Evolutionary conservation across 1,140 invertebrate genomes (phyloP).

Genomic region (Diorhabda carinulata): DNA sequence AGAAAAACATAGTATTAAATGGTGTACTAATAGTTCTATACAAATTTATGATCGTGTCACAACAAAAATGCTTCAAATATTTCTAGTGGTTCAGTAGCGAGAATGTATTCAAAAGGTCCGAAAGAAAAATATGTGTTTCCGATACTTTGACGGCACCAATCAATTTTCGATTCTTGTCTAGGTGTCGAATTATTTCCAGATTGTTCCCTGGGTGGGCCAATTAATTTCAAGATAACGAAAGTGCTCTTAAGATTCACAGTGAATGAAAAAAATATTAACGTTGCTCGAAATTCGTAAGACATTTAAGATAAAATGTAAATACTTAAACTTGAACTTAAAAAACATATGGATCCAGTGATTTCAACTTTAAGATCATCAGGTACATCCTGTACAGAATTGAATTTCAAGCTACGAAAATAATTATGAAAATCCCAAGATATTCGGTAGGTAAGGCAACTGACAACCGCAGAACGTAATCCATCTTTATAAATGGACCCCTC

Average conservation of each 20-base stretch:
- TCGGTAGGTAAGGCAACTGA: background rate
- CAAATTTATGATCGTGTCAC: background rate
- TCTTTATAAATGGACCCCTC: background rate
- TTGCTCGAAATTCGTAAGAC: too few relatives aligned
- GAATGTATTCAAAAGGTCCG: background rate
- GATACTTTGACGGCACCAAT: background rate
- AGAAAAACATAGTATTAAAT: background rate
- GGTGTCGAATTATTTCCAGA: background rate
- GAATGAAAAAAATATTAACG: too few relatives aligned
- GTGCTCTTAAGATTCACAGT: background rate
- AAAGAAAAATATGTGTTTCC: background rate
- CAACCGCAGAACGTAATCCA: background rate
- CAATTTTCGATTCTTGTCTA: background rate
- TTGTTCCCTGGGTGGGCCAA: background rate
- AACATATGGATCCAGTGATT: too few relatives aligned
- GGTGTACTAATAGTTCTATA: background rate
- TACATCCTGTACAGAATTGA: too few relatives aligned
- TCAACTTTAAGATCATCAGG: too few relatives aligned
- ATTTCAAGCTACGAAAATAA: too few relatives aligned
- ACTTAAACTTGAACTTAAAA: too few relatives aligned
- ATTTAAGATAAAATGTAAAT: too few relatives aligned
- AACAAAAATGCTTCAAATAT: background rate
- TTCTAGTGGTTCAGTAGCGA: background rate
- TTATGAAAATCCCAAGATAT: background rate
- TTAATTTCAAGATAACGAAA: background rate